These are phyloP conservation scores for Leptosomus discolor DNA, from an alignment of 2,113 vertebrate genomes.

Conservation along the genomic window DNA sequence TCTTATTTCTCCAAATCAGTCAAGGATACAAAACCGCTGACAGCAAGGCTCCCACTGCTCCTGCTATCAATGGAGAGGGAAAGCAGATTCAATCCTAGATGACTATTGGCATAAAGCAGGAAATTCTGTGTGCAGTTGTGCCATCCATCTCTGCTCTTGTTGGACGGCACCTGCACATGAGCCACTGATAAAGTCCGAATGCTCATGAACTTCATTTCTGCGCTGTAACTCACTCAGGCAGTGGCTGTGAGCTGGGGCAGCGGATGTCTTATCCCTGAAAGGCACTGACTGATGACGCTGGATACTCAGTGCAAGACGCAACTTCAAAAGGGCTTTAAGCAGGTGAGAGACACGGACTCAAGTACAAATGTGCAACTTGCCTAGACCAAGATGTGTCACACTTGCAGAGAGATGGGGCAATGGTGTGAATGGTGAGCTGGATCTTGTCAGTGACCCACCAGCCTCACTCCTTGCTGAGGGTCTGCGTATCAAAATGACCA, in stretches of 20 bases:
- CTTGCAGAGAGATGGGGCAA: not conserved
- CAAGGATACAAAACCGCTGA: not conserved
- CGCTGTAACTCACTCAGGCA: not conserved
- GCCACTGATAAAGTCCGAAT: not conserved
- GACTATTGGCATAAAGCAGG: not conserved
- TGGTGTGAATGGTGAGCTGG: not conserved
- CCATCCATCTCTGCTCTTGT: not conserved
- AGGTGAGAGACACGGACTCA: not conserved
- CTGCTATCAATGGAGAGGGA: not conserved
- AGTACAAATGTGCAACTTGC: not conserved
- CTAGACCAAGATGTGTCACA: not conserved
- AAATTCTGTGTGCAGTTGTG: not conserved
- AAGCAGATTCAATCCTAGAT: not conserved
- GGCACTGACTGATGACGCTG: not conserved
- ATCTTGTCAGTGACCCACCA: not conserved
- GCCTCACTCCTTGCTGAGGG: not conserved
- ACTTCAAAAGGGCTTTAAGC: not conserved
- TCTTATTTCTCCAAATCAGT: not conserved
- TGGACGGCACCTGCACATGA: fast-evolving
- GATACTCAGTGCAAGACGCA: not conserved
- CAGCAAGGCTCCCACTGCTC: not conserved
- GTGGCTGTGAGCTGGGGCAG: fast-evolving
- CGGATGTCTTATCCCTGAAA: not conserved
- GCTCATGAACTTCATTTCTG: not conserved
- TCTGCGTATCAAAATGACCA: not conserved